Evolutionary conservation across 2,888 invertebrate genomes (phyloP).

Genomic region (Apamea anceps): DNA sequence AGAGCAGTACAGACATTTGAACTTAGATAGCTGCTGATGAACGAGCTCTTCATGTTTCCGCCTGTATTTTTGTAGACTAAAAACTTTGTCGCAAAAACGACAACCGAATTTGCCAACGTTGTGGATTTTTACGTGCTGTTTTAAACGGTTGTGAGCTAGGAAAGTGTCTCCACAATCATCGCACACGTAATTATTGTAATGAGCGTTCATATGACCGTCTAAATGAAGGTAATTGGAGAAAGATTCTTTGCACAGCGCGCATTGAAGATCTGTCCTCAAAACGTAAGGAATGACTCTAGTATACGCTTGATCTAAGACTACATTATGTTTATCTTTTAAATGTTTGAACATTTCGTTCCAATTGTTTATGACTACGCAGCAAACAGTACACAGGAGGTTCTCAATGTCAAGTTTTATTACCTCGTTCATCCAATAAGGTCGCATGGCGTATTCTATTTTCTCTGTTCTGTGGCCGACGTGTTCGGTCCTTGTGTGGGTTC

Average conservation of each 20-base stretch:
- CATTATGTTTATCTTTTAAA: conserved; percentile 70
- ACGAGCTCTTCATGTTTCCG: conserved; percentile 75
- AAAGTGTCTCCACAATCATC: conserved; percentile 80
- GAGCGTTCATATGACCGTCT: conserved; percentile 82
- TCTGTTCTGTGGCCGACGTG: conserved; percentile 69
- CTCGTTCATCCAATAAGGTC: conserved; percentile 78
- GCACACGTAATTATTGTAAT: conserved; percentile 81
- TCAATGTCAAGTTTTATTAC: conserved; percentile 78
- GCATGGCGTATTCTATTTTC: conserved; percentile 73
- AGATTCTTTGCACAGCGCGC: conserved; percentile 74
- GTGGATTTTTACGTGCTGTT: conserved; percentile 84
- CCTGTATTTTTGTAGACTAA: conserved; percentile 76
- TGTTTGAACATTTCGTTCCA: conserved; percentile 81
- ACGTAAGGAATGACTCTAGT: conserved; percentile 77
- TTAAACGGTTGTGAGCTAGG: conserved; percentile 69
- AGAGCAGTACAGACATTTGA: conserved; percentile 76
- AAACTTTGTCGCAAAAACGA: conserved; percentile 84
- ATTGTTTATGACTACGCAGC: conserved; percentile 61
- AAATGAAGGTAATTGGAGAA: conserved; percentile 73
- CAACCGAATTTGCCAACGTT: conserved; percentile 82
- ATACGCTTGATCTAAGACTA: conserved; percentile 73
- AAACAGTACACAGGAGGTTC: conserved; percentile 74
- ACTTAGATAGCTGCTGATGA: conserved; percentile 68
- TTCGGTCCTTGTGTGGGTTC: conserved; percentile 70
- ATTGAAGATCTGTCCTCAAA: conserved; percentile 66